phyloP scores from a whole-genome alignment of 2,113 vertebrate genomes.

The Pyxicephalus adspersus region DNA sequence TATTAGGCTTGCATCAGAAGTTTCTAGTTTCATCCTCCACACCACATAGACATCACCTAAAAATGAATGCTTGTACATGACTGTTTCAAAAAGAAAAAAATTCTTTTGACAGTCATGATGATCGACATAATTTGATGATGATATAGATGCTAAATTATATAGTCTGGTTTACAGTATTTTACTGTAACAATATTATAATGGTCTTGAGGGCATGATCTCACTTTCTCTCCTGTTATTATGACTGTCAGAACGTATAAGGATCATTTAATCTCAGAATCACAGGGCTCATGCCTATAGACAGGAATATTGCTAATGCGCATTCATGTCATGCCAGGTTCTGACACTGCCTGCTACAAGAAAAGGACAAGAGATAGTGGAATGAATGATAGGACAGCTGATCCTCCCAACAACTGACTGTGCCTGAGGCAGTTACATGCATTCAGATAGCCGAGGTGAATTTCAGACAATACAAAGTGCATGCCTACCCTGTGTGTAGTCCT shows the following conservation, averaged over 20 bases:
- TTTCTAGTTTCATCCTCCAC: too few relatives aligned
- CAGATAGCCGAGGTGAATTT: conserved; percentile 28
- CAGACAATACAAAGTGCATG: conserved; percentile 1
- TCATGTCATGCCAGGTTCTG: conserved; percentile 27
- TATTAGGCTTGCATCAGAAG: too few relatives aligned
- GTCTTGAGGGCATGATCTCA: too few relatives aligned
- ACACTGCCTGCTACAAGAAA: conserved; percentile 12
- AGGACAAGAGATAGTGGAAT: neutral
- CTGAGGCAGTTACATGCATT: conserved; percentile 38
- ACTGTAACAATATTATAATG: too few relatives aligned
- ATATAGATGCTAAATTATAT: too few relatives aligned
- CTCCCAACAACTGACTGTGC: conserved; percentile 38
- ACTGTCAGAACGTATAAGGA: conserved; percentile 4
- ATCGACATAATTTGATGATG: too few relatives aligned
- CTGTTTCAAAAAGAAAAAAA: too few relatives aligned
- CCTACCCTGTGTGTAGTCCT: neutral
- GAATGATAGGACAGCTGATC: conserved; percentile 14
- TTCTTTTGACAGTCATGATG: too few relatives aligned
- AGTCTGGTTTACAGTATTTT: too few relatives aligned
- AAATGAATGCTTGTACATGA: too few relatives aligned
- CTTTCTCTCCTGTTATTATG: neutral
- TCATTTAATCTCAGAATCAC: conserved; percentile 14
- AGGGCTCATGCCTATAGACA: conserved; percentile 14
- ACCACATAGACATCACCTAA: too few relatives aligned
- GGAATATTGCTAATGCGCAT: conserved; percentile 8